Evolutionary conservation across 2,888 invertebrate species (phyloP).

Genomic region (Eristalis tenax): DNA sequence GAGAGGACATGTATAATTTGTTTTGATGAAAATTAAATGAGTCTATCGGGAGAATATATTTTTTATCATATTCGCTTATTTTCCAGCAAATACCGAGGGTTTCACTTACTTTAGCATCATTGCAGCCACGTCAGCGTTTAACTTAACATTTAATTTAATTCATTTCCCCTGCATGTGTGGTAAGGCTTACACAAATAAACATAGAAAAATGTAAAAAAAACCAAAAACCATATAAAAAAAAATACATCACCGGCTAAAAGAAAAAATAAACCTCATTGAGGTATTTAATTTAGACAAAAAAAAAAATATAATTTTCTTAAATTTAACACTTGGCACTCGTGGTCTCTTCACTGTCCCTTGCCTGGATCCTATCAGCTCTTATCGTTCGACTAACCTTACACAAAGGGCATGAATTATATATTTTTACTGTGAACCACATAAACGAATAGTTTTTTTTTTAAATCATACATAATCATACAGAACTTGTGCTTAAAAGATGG

Average conservation of each 20-base stretch:
- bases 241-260: neutral
- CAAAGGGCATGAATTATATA: neutral
- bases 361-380: neutral
- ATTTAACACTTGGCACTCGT: neutral
- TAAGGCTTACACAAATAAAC: neutral
- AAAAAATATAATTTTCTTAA: neutral
- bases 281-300: neutral
- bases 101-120: slow-evolving; percentile 32
- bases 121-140: slow-evolving; percentile 34
- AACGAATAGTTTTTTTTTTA: neutral
- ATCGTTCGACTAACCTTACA: neutral
- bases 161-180: neutral
- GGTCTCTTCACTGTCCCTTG: neutral
- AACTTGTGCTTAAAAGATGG: slow-evolving; percentile 19
- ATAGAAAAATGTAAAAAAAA: neutral
- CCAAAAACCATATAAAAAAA: neutral
- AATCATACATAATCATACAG: neutral
- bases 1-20: neutral
- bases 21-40: slow-evolving; percentile 1
- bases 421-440: neutral
- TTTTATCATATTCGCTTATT: neutral
- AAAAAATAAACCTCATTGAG: neutral
- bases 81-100: neutral
- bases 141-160: neutral
- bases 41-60: neutral